Conservation (phyloP, 2,113 vertebrate genomes). For the Muscicapa adusta region DNA sequence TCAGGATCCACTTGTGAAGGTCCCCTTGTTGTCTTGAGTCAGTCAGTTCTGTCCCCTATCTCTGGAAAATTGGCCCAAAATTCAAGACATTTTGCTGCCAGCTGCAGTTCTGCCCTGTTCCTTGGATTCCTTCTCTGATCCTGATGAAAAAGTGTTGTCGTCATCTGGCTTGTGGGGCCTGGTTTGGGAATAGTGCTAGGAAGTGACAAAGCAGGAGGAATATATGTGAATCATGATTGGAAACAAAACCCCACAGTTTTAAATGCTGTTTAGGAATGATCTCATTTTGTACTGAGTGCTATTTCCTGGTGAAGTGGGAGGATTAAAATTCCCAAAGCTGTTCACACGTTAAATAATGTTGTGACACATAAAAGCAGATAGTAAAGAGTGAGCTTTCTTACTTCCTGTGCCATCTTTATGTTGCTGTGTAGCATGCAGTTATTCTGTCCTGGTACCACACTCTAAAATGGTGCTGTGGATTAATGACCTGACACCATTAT, state of each 20-base stretch:
- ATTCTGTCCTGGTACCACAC: neutral
- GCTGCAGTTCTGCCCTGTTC: neutral
- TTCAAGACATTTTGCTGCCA: neutral
- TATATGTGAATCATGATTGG: neutral
- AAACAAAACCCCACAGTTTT: neutral
- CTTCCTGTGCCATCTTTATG: neutral
- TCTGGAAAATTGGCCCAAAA: neutral
- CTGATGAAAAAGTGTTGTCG: neutral
- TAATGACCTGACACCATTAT: neutral
- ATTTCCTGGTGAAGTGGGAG: neutral
- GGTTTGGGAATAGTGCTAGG: neutral
- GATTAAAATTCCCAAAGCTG: neutral
- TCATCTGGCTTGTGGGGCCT: neutral
- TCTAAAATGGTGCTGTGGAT: neutral
- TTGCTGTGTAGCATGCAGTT: neutral
- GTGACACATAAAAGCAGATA: neutral
- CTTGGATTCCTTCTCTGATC: neutral
- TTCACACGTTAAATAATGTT: neutral
- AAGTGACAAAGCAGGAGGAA: neutral
- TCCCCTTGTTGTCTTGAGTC: neutral
- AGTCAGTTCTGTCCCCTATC: neutral
- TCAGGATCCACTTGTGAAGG: neutral
- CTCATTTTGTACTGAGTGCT: neutral
- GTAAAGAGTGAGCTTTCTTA: neutral
- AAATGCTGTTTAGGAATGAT: neutral